Percentiles rank a stretch among this genome's conserved stretches.
phyloP scores from a whole-genome alignment of 2,888 invertebrate species.

The Oligia latruncula region DNA sequence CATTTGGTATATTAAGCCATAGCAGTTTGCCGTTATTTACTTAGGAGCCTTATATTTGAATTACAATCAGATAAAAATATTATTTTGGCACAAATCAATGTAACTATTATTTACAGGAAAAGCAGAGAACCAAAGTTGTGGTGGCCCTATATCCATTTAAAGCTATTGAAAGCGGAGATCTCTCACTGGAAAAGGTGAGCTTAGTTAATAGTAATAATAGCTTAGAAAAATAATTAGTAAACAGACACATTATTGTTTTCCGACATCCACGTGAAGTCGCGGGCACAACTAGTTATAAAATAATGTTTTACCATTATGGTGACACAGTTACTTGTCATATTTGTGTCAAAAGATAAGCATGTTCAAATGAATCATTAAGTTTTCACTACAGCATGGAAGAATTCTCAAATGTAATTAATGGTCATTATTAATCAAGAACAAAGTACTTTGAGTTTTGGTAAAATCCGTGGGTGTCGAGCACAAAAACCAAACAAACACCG shows the following conservation, averaged over 20 bases:
- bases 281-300: neutral
- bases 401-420: slow-evolving; percentile 44
- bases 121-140: slow-evolving; percentile 94
- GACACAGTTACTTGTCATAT: slow-evolving; percentile 33
- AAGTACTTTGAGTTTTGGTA: slow-evolving; percentile 55
- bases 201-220: too few species aligned
- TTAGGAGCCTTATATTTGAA: neutral
- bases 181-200: slow-evolving; percentile 95
- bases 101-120: slow-evolving; percentile 89
- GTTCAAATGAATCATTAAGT: slow-evolving; percentile 36
- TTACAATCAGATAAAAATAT: neutral
- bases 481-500: slow-evolving; percentile 48
- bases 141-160: slow-evolving; percentile 97
- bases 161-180: slow-evolving; percentile 96
- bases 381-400: slow-evolving; percentile 38
- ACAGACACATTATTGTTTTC: neutral
- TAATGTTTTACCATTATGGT: slow-evolving; percentile 5
- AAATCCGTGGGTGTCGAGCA: slow-evolving; percentile 52
- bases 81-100: neutral
- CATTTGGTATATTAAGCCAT: slow-evolving; percentile 2
- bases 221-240: neutral
- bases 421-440: slow-evolving; percentile 60
- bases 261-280: neutral
- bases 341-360: slow-evolving; percentile 40
- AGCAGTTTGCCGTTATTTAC: neutral